These are phyloP conservation scores for Champsocephalus esox DNA, from an alignment of 2,797 vertebrate genomes.

Conservation along the genomic window DNA sequence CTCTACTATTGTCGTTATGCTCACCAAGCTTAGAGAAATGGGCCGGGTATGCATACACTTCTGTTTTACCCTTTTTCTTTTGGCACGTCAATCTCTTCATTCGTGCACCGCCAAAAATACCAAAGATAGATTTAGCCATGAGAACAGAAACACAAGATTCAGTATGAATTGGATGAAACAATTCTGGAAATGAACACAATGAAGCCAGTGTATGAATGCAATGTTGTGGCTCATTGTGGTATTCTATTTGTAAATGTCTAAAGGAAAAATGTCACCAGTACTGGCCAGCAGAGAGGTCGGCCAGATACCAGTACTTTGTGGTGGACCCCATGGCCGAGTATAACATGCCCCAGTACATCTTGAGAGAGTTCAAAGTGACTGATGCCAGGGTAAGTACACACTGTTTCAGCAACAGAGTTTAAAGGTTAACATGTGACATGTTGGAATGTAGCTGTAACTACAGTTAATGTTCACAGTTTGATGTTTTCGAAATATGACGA, in stretches of 20 bases:
- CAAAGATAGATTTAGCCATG: constrained; percentile 17
- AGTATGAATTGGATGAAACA: constrained; percentile 26
- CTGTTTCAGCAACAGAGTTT: constrained; percentile 19
- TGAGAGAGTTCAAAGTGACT: constrained; percentile 99
- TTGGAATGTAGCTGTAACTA: constrained; percentile 11
- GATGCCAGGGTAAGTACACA: constrained; percentile 94
- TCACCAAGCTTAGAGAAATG: constrained; percentile 99
- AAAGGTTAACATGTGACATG: constrained; percentile 19
- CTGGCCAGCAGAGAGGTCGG: constrained; percentile 98
- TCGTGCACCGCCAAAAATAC: constrained; percentile 22
- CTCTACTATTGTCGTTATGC: constrained; percentile 99
- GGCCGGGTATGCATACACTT: constrained; percentile 86
- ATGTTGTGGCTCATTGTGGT: constrained; percentile 53
- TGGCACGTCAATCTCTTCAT: constrained; percentile 3
- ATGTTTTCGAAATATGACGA: too few relatives aligned
- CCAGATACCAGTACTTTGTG: constrained; percentile 99
- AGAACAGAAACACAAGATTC: constrained; percentile 14
- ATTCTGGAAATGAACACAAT: constrained; percentile 53
- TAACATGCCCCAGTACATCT: constrained; percentile 99
- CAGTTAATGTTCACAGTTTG: constrained; percentile 26
- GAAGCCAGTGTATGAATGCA: constrained; percentile 37
- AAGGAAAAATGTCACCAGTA: constrained; percentile 99
- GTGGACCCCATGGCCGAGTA: constrained; percentile 99
- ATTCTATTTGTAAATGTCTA: constrained; percentile 45
- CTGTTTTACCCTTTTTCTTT: constrained; percentile 14